Percentiles rank a stretch among this genome's conserved stretches.
Evolutionary conservation across 2,888 invertebrate species (phyloP).

Genomic region (Agonopterix subpropinquella): DNA sequence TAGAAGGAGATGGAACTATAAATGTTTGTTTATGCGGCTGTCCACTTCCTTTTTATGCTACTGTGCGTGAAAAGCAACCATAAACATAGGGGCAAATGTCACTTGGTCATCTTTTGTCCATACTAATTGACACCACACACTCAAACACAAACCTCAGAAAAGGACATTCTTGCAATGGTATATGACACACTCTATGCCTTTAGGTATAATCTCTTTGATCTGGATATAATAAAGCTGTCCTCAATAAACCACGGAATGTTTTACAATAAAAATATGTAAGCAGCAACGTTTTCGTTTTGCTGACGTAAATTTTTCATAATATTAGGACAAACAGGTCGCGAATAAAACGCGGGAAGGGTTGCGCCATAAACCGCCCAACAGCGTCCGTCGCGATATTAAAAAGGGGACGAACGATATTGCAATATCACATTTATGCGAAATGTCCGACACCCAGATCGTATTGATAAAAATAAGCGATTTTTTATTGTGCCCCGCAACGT

Average conservation of each 20-base stretch:
- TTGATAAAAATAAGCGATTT: constrained; percentile 76
- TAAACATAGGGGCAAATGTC: too few relatives aligned
- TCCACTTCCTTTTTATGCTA: too few relatives aligned
- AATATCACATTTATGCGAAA: constrained; percentile 76
- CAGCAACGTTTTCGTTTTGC: constrained; percentile 56
- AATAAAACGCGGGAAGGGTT: constrained; percentile 75
- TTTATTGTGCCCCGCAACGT: constrained; percentile 66
- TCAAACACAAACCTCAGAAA: too few relatives aligned
- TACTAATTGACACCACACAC: too few relatives aligned
- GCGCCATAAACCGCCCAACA: constrained; percentile 71
- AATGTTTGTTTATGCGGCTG: too few relatives aligned
- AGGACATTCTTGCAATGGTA: too few relatives aligned
- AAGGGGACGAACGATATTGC: constrained; percentile 75
- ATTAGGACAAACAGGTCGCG: constrained; percentile 74
- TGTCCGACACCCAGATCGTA: constrained; percentile 74
- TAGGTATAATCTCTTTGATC: too few relatives aligned
- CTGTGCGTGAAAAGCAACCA: too few relatives aligned
- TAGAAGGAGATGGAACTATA: too few relatives aligned
- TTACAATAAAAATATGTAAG: constrained; percentile 37
- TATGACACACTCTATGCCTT: too few relatives aligned
- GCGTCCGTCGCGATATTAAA: constrained; percentile 74
- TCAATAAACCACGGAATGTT: not conserved
- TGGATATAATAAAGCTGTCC: too few relatives aligned
- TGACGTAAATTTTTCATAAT: constrained; percentile 73
- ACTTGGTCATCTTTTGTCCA: too few relatives aligned